phyloP scores from a whole-genome alignment of 1,140 invertebrate species.

The Trichonephila inaurata region DNA sequence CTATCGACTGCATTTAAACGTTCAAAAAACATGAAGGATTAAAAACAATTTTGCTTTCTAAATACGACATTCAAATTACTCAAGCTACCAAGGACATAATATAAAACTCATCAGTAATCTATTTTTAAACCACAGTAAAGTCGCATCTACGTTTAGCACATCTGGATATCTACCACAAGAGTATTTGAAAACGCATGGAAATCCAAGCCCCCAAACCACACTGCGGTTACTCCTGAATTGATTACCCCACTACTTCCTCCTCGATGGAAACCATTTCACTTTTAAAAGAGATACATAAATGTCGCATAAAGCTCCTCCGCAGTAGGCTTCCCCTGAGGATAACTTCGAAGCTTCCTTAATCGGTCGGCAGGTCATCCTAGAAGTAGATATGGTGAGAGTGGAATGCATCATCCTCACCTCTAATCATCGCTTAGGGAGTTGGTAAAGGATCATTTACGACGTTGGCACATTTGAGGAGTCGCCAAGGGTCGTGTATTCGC shows the following conservation, averaged over 20 bases:
- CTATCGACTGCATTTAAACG: no score
- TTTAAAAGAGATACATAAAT: constrained; percentile 32
- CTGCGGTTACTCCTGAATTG: not conserved
- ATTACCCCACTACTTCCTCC: not conserved
- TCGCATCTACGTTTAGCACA: not conserved
- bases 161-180: not conserved
- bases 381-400: constrained; percentile 10
- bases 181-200: not conserved
- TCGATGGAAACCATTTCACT: constrained; percentile 16
- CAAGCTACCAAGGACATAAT: no score
- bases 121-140: not conserved
- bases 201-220: not conserved
- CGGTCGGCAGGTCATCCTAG: constrained; percentile 3
- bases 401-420: constrained; percentile 5
- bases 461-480: constrained; percentile 3
- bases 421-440: constrained; percentile 24
- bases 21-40: no score
- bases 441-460: constrained; percentile 26
- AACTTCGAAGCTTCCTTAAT: constrained; percentile 6
- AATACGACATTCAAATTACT: no score
- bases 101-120: no score
- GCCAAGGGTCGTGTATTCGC: not conserved
- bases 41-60: no score
- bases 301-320: constrained; percentile 6
- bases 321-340: not conserved